Evolutionary conservation across 2,113 vertebrate genomes (phyloP).

Genomic region (Planiliza haematocheilus): DNA sequence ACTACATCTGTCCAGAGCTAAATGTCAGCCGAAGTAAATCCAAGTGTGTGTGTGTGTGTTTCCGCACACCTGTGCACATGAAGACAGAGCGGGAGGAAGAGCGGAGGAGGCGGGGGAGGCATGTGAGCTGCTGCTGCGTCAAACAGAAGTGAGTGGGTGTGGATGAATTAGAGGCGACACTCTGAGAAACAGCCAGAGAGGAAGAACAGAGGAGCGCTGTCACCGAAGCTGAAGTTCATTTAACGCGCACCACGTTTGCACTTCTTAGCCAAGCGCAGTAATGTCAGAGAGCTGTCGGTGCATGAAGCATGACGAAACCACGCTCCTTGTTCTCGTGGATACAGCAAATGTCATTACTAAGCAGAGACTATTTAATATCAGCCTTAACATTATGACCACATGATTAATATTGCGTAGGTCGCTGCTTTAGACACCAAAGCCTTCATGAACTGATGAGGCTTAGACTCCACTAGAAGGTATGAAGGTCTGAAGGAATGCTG

Average conservation of each 20-base stretch:
- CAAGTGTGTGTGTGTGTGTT: not conserved
- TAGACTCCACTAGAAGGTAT: too few relatives aligned
- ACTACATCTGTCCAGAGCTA: conserved; percentile 30
- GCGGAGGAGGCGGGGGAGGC: conserved; percentile 24
- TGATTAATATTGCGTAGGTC: too few relatives aligned
- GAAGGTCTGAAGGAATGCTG: too few relatives aligned
- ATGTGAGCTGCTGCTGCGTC: conserved; percentile 23
- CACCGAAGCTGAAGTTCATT: not conserved
- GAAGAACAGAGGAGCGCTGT: conserved; percentile 26
- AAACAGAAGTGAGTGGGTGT: conserved; percentile 59
- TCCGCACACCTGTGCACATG: not conserved
- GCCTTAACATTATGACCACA: too few relatives aligned
- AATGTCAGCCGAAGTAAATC: conserved; percentile 35
- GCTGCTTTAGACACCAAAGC: too few relatives aligned
- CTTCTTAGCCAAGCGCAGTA: not conserved
- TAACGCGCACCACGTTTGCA: accelerated
- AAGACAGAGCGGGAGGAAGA: conserved; percentile 11
- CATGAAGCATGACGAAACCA: too few relatives aligned
- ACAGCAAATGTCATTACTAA: too few relatives aligned
- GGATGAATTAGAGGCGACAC: conserved; percentile 16
- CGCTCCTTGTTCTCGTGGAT: too few relatives aligned
- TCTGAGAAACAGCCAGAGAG: conserved; percentile 5
- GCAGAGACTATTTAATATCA: too few relatives aligned
- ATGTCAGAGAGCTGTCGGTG: too few relatives aligned
- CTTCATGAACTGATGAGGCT: too few relatives aligned